Conservation (phyloP, 2,113 vertebrate genomes). For the Astur gentilis region DNA sequence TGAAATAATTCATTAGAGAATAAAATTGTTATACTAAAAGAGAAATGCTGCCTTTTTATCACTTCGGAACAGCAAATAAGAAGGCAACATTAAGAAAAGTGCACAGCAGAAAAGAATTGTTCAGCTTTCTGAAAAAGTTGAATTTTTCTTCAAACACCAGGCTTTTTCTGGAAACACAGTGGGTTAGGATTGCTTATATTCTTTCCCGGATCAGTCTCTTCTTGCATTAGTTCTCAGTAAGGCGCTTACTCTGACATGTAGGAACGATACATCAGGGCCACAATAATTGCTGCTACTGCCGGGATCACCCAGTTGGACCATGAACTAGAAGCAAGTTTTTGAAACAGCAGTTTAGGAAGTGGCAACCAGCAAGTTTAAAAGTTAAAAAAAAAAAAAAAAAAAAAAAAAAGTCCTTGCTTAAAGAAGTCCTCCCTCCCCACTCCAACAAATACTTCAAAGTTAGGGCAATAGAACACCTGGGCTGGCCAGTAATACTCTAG, state of each 20-base stretch:
- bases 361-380: background rate
- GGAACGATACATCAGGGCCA: slow-evolving; percentile 85
- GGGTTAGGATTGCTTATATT: background rate
- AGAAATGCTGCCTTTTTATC: slow-evolving; percentile 10
- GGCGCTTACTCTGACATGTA: slow-evolving; percentile 70
- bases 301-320: slow-evolving; percentile 89
- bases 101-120: slow-evolving; percentile 23
- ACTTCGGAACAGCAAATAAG: slow-evolving; percentile 15
- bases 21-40: slow-evolving; percentile 41
- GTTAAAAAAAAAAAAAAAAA: background rate
- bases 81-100: slow-evolving; percentile 61
- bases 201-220: slow-evolving; percentile 5
- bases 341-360: background rate
- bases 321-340: slow-evolving; percentile 72
- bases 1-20: slow-evolving; percentile 33
- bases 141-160: background rate
- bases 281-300: slow-evolving; percentile 70
- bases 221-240: slow-evolving; percentile 1
- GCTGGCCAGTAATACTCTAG: background rate
- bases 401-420: background rate
- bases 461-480: background rate
- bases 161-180: background rate
- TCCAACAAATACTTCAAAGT: background rate
- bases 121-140: background rate
- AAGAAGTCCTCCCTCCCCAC: background rate